Conservation (phyloP, 2,113 vertebrate genomes). For the Formicarius rufipectus region DNA sequence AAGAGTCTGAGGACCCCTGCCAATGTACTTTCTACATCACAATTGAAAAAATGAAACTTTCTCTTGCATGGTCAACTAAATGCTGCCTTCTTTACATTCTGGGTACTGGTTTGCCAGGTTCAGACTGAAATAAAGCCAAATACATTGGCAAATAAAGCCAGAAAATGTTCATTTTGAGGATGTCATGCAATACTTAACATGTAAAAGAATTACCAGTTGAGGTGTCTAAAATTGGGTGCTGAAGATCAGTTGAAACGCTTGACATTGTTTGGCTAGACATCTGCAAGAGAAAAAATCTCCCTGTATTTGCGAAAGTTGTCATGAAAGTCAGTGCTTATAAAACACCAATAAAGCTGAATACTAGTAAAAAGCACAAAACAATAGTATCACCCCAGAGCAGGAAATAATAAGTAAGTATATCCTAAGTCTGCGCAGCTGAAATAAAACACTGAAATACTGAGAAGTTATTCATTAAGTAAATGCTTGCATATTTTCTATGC, state of each 20-base stretch:
- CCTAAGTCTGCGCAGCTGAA: not conserved
- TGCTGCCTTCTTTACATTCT: not conserved
- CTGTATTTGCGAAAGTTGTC: not conserved
- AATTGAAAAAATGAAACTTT: not conserved
- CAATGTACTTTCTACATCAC: not conserved
- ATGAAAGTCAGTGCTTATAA: not conserved
- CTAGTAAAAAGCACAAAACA: not conserved
- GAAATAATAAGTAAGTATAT: not conserved
- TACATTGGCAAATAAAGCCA: not conserved
- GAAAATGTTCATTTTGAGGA: not conserved
- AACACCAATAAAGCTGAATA: not conserved
- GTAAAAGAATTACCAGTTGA: not conserved
- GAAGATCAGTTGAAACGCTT: not conserved
- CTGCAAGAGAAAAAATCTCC: not conserved
- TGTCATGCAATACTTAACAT: not conserved
- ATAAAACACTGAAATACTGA: not conserved
- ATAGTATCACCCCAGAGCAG: not conserved
- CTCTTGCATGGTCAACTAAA: not conserved
- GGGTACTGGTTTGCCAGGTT: not conserved
- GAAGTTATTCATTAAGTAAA: not conserved
- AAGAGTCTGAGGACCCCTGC: not conserved
- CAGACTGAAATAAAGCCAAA: not conserved
- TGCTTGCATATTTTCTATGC: not conserved
- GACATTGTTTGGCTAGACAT: not conserved
- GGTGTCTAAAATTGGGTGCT: not conserved